Evolutionary conservation across 1,140 invertebrate genomes (phyloP).

Genomic region (Galendromus occidentalis): DNA sequence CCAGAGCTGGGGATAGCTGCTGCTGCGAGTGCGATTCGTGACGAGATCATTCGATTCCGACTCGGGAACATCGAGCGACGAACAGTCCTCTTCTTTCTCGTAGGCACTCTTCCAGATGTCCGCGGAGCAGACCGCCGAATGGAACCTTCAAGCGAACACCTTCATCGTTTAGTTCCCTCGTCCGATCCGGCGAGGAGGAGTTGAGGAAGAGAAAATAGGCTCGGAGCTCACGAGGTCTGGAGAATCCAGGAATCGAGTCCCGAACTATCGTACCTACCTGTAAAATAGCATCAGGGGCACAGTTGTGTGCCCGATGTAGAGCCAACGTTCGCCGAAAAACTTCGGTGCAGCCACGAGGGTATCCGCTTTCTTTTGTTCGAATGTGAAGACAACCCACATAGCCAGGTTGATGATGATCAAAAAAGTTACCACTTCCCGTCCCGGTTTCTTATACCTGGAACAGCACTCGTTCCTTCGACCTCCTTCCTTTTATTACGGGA

Average conservation of each 20-base stretch:
- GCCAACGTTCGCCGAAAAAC: background rate
- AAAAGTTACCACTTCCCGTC: no score
- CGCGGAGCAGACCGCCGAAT: slow-evolving; percentile 59
- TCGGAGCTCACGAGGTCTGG: slow-evolving; percentile 36
- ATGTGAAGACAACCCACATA: slow-evolving; percentile 52
- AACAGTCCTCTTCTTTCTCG: slow-evolving; percentile 26
- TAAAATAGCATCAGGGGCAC: no score
- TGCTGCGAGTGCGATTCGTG: no score
- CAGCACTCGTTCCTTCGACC: no score
- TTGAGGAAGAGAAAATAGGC: background rate
- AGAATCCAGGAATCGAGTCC: slow-evolving; percentile 52
- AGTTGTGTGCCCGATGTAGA: no score
- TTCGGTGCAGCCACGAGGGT: background rate
- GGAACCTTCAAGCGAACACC: slow-evolving; percentile 39
- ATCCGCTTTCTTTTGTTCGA: slow-evolving; percentile 42
- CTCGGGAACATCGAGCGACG: no score
- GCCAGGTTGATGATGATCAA: no score
- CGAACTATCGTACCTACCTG: slow-evolving; percentile 54
- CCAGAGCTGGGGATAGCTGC: no score
- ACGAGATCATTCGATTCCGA: no score
- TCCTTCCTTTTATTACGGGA: background rate
- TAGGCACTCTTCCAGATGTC: slow-evolving; percentile 67
- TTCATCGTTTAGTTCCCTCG: no score
- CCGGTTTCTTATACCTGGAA: no score
- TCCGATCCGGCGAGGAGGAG: no score